Percentiles rank a stretch among this genome's conserved stretches.
phyloP scores from a whole-genome alignment of 2,113 vertebrate species.

The Mola mola region DNA sequence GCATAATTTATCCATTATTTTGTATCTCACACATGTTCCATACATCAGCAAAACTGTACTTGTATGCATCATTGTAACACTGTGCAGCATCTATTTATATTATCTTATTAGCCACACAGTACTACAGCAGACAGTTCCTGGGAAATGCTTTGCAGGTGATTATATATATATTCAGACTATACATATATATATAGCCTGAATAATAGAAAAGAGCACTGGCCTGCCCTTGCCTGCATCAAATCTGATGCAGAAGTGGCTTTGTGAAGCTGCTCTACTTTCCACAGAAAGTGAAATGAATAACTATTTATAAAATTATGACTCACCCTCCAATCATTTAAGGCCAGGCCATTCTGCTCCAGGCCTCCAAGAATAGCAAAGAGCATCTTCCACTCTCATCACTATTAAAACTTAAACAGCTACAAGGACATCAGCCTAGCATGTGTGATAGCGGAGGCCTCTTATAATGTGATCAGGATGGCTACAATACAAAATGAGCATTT shows the following conservation, averaged over 20 bases:
- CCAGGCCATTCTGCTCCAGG: neutral
- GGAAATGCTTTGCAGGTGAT: constrained; percentile 55
- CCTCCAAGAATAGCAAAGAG: constrained; percentile 39
- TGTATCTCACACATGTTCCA: constrained; percentile 1
- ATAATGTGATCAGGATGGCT: neutral
- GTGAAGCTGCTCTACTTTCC: constrained; percentile 64
- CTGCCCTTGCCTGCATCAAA: constrained; percentile 65
- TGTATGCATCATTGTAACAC: neutral
- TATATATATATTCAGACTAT: constrained; percentile 37
- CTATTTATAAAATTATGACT: constrained; percentile 66
- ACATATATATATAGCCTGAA: constrained; percentile 49
- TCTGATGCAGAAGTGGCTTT: constrained; percentile 37
- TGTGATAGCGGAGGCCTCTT: constrained; percentile 2
- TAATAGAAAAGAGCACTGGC: constrained; percentile 69
- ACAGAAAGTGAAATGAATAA: constrained; percentile 39
- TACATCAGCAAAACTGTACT: neutral
- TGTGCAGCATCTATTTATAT: constrained; percentile 55
- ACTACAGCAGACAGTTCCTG: constrained; percentile 36
- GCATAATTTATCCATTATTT: too few species aligned
- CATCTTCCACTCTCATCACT: constrained; percentile 36
- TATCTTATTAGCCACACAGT: constrained; percentile 40
- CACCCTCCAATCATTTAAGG: constrained; percentile 20
- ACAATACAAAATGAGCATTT: neutral
- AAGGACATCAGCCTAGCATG: constrained; percentile 1
- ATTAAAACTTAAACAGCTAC: constrained; percentile 53